Conservation (phyloP, 2,888 invertebrate genomes). For the Pterobdella sp. region DNA sequence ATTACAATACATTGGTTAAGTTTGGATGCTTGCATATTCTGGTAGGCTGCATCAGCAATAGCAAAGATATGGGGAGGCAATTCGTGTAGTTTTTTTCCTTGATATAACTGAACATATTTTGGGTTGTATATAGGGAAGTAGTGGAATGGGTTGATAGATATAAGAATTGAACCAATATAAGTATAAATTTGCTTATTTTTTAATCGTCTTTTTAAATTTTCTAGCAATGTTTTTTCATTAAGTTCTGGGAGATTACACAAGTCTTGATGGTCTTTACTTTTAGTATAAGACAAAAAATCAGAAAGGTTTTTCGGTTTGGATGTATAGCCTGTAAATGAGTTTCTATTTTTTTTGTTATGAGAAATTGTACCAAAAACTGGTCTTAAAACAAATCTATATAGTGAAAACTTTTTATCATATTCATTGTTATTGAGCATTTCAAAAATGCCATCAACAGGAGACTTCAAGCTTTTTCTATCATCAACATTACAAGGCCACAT, state of each 20-base stretch:
- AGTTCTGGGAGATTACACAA: constrained; percentile 88
- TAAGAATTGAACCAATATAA: constrained; percentile 87
- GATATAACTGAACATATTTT: constrained; percentile 89
- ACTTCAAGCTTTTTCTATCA: background rate
- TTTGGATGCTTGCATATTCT: constrained; percentile 82
- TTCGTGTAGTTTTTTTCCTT: constrained; percentile 80
- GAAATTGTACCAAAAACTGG: background rate
- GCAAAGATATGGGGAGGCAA: constrained; percentile 94
- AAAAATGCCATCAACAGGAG: background rate
- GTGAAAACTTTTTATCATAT: background rate
- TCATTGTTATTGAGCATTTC: background rate
- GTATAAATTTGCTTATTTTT: constrained; percentile 88
- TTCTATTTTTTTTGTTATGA: background rate
- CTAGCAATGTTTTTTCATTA: constrained; percentile 82
- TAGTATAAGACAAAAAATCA: constrained; percentile 64
- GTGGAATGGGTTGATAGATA: constrained; percentile 78
- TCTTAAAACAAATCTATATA: constrained; percentile 27
- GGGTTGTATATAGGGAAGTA: constrained; percentile 96
- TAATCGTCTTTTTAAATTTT: constrained; percentile 76
- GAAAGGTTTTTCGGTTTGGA: constrained; percentile 72
- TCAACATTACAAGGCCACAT: constrained; percentile 17
- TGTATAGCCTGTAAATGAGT: background rate
- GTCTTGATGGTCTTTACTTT: constrained; percentile 88
- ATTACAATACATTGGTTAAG: constrained; percentile 90
- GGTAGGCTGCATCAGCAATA: constrained; percentile 85